Evolutionary conservation across 2,113 vertebrate genomes (phyloP), one percentile per base, ranked within the genome.

Genomic region (Oncorhynchus keta): DNA sequence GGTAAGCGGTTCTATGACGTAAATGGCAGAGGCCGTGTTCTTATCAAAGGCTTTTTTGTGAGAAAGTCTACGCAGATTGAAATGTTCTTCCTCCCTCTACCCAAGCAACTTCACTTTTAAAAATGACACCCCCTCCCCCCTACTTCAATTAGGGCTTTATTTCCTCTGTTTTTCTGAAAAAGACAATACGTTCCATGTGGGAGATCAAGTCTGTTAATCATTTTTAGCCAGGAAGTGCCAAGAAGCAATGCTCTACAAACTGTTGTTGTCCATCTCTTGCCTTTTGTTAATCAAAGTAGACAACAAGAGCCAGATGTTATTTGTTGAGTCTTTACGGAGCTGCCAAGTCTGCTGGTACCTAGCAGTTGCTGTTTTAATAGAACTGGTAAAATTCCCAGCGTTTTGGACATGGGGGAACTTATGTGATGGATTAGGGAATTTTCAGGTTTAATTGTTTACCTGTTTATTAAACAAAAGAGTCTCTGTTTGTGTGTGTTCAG

Each of bases 221-320:
- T 90, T 91, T 83, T 86, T 82, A 45, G 48, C 1, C 7, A 14
- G 26, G 32, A 83, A 76, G 59, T 84, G 90, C 91, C 88, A 91
- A 90, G 82, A 90, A 87, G 81, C 75, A 82, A 86, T 82, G 80
- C 72, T 86, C 72, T 71, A 78, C 84, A 86, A 89, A 81, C 70
- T 65, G 82, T 81, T 86, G 76, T 83, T 91, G 80, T 88, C 86
- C 81, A 83, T 87, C 75, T 84, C 80, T 76, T 84, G 75, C 68
- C 65, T 85, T 88, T 87, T 78, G 80, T 84, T 85, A 85, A 88
- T 77, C 80, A 76, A 87, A 85, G 79, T 82, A 84, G 81, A 89
- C 78, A 84, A 87, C 82, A 55, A 86, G 74, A 74, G 76, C 89
- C 92, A 93, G 90, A 93, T 93, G 92, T 87, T 91, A 74, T 87